Evolutionary conservation across 2,888 invertebrate species (phyloP).

Genomic region (Catonia carolina): DNA sequence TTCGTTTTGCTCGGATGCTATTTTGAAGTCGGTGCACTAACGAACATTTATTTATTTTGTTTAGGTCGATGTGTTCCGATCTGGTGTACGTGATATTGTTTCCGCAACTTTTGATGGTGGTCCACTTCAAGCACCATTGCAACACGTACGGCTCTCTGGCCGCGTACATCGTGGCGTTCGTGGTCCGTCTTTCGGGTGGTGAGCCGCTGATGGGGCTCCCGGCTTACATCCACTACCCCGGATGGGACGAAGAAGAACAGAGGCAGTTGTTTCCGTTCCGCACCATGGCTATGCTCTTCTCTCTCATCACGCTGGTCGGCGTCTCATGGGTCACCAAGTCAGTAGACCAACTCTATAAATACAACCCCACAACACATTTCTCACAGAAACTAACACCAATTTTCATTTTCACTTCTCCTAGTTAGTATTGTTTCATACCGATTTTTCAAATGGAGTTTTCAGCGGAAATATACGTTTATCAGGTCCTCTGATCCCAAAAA

Average conservation of each 20-base stretch:
- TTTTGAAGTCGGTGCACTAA: no score
- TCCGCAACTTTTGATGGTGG: constrained; percentile 95
- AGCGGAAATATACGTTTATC: no score
- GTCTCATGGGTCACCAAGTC: constrained; percentile 77
- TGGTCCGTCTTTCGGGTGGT: constrained; percentile 79
- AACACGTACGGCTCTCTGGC: constrained; percentile 96
- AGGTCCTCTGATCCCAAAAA: no score
- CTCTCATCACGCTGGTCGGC: constrained; percentile 68
- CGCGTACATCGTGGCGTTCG: constrained; percentile 76
- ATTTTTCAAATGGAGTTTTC: no score
- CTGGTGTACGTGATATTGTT: constrained; percentile 98
- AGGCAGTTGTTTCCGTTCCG: constrained; percentile 91
- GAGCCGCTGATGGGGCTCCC: constrained; percentile 77
- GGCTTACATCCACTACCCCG: constrained; percentile 80
- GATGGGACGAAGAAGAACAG: constrained; percentile 58
- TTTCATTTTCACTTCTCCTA: background rate
- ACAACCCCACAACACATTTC: no score
- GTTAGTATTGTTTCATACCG: background rate
- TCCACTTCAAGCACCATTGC: constrained; percentile 87
- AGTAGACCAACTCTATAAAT: no score
- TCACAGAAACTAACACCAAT: background rate
- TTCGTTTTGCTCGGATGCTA: no score
- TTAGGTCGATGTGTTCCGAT: constrained; percentile 95
- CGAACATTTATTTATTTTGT: no score
- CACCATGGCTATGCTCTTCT: constrained; percentile 88